Conservation (phyloP, 2,888 invertebrate species). For the Coenonympha glycerion region DNA sequence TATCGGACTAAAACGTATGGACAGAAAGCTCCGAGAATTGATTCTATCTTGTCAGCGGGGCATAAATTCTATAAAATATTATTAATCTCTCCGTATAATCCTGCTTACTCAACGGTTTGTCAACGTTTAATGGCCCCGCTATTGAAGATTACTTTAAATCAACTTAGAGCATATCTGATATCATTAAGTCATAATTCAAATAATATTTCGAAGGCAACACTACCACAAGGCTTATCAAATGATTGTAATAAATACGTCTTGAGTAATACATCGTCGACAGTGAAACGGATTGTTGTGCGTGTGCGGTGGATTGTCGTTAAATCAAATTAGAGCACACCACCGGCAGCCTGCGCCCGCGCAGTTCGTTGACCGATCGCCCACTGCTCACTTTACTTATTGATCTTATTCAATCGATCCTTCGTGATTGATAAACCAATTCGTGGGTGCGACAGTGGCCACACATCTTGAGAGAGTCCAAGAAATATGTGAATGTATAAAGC, state of each 20-base stretch:
- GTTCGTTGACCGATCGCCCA: constrained; percentile 75
- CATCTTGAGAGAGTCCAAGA: constrained; percentile 26
- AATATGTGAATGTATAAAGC: constrained; percentile 28
- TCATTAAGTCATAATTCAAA: constrained; percentile 10
- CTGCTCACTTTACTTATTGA: constrained; percentile 60
- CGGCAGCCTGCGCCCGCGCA: constrained; percentile 68
- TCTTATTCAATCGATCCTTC: constrained; percentile 69
- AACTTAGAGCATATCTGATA: constrained; percentile 17
- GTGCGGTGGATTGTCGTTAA: constrained; percentile 66
- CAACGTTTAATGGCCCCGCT: constrained; percentile 3
- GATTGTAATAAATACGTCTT: constrained; percentile 32
- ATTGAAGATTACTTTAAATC: constrained; percentile 14
- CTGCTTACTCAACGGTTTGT: constrained; percentile 9
- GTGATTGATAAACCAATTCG: constrained; percentile 61
- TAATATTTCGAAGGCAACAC: constrained; percentile 4
- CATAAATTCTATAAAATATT: constrained; percentile 7
- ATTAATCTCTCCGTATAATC: constrained; percentile 2
- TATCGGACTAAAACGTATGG: background rate
- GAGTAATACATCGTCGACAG: constrained; percentile 46
- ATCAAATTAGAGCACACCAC: constrained; percentile 70
- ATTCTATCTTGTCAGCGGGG: constrained; percentile 6
- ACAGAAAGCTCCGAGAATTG: background rate
- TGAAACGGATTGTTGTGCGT: constrained; percentile 44
- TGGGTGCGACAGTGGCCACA: constrained; percentile 55
- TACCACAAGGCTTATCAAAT: constrained; percentile 13